Evolutionary conservation across 1,140 invertebrate genomes (phyloP).

Genomic region (Aphis craccivora): DNA sequence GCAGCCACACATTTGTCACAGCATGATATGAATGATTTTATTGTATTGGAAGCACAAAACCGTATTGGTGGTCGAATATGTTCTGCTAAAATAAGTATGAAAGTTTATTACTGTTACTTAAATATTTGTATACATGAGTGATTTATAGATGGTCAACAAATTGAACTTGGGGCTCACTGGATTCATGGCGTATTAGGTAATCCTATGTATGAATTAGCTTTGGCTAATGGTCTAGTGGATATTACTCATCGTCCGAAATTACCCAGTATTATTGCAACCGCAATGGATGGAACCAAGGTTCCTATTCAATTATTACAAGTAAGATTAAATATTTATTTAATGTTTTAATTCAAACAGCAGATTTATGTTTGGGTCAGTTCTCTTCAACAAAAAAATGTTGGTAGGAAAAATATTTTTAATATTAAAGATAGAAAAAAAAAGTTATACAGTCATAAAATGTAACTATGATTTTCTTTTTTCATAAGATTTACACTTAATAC

Average conservation of each 20-base stretch:
- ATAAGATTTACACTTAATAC: background rate
- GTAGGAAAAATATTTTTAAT: background rate
- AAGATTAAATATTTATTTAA: conserved; percentile 37
- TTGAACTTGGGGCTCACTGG: conserved; percentile 92
- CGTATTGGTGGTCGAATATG: conserved; percentile 81
- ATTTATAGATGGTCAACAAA: conserved; percentile 66
- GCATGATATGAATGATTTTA: conserved; percentile 80
- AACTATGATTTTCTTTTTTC: background rate
- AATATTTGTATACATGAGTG: background rate
- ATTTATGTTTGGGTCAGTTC: background rate
- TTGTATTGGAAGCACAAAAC: conserved; percentile 80
- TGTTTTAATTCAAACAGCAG: background rate
- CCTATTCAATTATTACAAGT: conserved; percentile 79
- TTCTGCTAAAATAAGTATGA: conserved; percentile 77
- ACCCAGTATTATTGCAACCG: conserved; percentile 85
- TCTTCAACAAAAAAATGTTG: background rate
- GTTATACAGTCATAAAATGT: background rate
- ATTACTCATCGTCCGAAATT: conserved; percentile 83
- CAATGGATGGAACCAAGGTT: conserved; percentile 84
- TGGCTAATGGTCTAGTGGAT: conserved; percentile 81
- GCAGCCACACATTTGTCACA: conserved; percentile 84
- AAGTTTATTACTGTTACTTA: conserved; percentile 59
- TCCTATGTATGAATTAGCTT: conserved; percentile 86
- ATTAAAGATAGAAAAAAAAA: background rate
- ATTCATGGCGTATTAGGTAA: conserved; percentile 89